These are phyloP conservation scores for Acanthiza pusilla DNA, from an alignment of 2,797 vertebrate species.

Conservation along the genomic window DNA sequence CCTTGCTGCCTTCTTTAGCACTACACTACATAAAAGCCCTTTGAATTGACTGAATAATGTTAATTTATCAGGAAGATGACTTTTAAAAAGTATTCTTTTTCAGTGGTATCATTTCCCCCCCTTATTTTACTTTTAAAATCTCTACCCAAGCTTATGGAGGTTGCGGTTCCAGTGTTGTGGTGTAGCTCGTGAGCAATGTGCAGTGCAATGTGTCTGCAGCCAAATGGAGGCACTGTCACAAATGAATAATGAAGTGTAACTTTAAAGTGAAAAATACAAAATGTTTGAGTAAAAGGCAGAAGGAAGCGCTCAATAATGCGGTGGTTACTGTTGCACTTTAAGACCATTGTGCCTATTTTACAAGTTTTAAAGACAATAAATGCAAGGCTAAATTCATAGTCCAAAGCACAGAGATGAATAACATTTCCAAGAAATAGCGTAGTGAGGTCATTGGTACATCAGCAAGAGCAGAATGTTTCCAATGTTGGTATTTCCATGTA, in stretches of 20 bases:
- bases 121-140: neutral
- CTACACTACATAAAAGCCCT: neutral
- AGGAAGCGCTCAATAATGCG: neutral
- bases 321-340: neutral
- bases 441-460: conserved; percentile 9
- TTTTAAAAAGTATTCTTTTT: neutral
- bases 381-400: conserved; percentile 1
- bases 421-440: conserved; percentile 28
- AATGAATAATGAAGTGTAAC: neutral
- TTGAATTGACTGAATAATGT: neutral
- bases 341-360: neutral
- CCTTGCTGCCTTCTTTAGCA: neutral
- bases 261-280: neutral
- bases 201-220: neutral
- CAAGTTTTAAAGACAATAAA: conserved; percentile 18
- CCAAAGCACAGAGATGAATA: neutral
- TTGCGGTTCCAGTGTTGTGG: neutral
- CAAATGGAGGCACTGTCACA: neutral
- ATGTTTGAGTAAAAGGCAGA: neutral
- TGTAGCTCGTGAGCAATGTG: neutral
- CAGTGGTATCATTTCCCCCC: neutral
- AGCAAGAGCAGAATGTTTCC: conserved; percentile 21
- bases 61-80: neutral
- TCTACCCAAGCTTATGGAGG: neutral
- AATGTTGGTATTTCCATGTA: conserved; percentile 10